phyloP scores from a whole-genome alignment of 1,140 invertebrate species.

The Brachionus paranguensis region DNA sequence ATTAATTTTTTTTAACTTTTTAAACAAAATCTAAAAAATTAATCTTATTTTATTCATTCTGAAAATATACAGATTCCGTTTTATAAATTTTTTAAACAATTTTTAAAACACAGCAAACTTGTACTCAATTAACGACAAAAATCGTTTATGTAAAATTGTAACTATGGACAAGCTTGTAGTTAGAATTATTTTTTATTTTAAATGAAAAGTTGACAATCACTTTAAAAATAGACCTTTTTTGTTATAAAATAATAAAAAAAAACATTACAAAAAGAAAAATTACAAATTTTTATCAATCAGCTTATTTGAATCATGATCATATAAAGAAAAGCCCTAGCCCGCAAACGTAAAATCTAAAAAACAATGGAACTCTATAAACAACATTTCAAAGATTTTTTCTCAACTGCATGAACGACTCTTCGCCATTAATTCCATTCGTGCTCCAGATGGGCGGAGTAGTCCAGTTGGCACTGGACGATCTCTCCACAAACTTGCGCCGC shows the following conservation, averaged over 20 bases:
- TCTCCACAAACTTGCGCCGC: slow-evolving; percentile 19
- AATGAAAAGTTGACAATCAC: neutral
- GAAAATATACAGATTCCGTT: no score
- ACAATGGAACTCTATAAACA: neutral
- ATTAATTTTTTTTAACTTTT: no score
- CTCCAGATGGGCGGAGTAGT: slow-evolving; percentile 5
- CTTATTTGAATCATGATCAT: neutral
- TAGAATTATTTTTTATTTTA: neutral
- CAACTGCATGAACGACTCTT: slow-evolving; percentile 32
- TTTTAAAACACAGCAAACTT: no score
- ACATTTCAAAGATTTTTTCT: slow-evolving; percentile 21
- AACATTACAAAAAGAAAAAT: neutral
- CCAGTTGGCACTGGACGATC: slow-evolving; percentile 26
- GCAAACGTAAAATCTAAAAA: neutral
- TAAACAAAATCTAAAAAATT: no score
- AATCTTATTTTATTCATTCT: no score
- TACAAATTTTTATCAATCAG: neutral
- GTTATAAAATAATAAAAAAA: neutral
- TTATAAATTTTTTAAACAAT: no score
- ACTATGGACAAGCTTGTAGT: no score
- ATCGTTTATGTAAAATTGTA: no score
- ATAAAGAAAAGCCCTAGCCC: neutral
- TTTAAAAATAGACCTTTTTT: neutral
- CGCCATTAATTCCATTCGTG: slow-evolving; percentile 7
- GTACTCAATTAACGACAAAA: no score